Base-by-base conservation (phyloP, 2,797 vertebrate species). In the Xenopus petersii region DNA sequence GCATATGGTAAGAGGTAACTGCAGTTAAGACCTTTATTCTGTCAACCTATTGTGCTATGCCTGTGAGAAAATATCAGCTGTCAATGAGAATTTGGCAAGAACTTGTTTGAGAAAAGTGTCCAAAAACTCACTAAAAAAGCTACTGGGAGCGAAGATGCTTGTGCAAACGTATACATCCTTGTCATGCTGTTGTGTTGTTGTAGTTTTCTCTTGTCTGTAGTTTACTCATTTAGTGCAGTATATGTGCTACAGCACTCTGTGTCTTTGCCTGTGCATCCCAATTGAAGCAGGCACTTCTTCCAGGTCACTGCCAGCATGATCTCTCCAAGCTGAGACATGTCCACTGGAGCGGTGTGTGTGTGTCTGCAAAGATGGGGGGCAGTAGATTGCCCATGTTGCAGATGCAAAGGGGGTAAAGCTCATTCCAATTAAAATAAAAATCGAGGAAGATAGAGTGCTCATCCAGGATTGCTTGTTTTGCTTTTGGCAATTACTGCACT, bases 401-500 rank as follows among this genome's bases (percentile, higher is more conserved):
- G 70, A 72, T 62, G 56, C 30, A 21, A 51, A 12, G 36, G 36
- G 63, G 55, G 12, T 42, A 59, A 67, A 58, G 61, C 13, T 56
- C 49, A 13, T 62, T 62, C 42, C 58, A 62, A 77, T 61, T 67
- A 55, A 67, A 61, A 60, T 42, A 10, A 24, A 60, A 63, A 16
- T 56, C 47, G 62, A 54, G 36, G 4, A n/a, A n/a, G 24, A 60
- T 60, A 64, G 61, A 59, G 42, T 42, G 49, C 75, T 67, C 5
- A 62, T 42, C 11, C 10, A 59, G 0, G 62, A 24, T 12, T 67
- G 12, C n/a, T 62, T 72, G 21, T 72, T 72, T 72, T 48, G 64
- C 75, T 77, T 55, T 63, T 58, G 70, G 75, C 69, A 71, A 64
- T 67, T 56, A 71, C 56, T 67, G 75, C 64, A 77, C 75, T 77